phyloP scores from a whole-genome alignment of 2,113 vertebrate species.

The Saimiri boliviensis region DNA sequence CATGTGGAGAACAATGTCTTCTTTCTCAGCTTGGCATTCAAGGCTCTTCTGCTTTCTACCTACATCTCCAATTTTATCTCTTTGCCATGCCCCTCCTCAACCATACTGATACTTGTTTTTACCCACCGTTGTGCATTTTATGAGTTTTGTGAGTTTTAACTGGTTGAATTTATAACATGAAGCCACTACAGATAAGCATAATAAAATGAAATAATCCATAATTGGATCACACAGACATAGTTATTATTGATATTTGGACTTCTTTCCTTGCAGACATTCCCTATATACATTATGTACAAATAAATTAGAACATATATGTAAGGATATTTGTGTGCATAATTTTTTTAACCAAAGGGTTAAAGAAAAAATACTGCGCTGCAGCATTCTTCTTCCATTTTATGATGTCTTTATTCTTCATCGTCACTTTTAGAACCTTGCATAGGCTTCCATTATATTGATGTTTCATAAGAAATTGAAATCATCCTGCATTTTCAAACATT shows the following conservation, averaged over 20 bases:
- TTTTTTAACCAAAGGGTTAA: neutral
- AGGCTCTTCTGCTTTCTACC: neutral
- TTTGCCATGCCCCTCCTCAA: neutral
- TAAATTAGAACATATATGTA: neutral
- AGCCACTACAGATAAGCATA: conserved; percentile 16
- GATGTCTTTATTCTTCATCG: neutral
- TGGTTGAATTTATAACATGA: conserved; percentile 13
- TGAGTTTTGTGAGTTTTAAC: neutral
- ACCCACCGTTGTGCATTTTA: neutral
- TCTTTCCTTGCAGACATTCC: neutral
- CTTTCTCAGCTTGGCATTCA: neutral
- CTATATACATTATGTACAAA: neutral
- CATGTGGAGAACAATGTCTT: neutral
- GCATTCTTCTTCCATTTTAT: neutral
- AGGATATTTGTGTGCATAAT: neutral
- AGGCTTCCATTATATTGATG: neutral
- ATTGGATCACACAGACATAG: neutral
- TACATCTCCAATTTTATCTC: neutral
- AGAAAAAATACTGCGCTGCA: neutral
- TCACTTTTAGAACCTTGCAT: neutral
- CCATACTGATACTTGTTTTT: neutral
- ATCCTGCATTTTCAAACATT: neutral
- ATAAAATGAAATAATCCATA: neutral
- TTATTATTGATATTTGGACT: neutral
- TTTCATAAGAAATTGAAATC: neutral